Evolutionary conservation across 2,797 vertebrate species (phyloP), one percentile per base, ranked within the genome.

Genomic region (Urocyon cinereoargenteus): DNA sequence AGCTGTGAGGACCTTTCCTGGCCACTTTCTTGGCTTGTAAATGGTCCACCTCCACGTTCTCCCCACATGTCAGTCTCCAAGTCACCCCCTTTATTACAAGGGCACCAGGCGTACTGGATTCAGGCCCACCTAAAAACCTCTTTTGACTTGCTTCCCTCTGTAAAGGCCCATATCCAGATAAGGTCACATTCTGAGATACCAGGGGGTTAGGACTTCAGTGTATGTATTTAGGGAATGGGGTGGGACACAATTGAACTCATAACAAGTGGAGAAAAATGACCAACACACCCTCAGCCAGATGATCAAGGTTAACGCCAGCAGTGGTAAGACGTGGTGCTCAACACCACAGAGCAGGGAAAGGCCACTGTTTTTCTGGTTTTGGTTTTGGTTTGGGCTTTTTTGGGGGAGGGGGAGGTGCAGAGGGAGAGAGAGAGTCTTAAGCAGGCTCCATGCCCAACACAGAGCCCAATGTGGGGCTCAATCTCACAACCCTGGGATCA

Each of bases 291-390:
- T 83, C 36, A 66, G 22, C 18, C 28, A 4, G 18, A 21, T 1
- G 36, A 59, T 62, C 51, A 10, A 36, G 68, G 21, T 22, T 12
- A 18, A 40, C 5, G 15, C 16, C 68, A 40, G 0, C 22, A 53
- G 9, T 14, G 9, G 3, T 36, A 24, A 62, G 12, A 22, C 2
- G 0, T 6, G 15, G 22, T 12, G 26, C 57, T 12, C 0, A 2
- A 49, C 0, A 0, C 57, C 12, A 1, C 0, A 28, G 83, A 24
- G 21, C 16, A 45, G 40, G 91, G 31, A 8, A 19, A 59, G 26
- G 24, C 14, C 3, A 1, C 78, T n/a, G 16, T 18, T 18, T 68
- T 51, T n/a, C 18, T 66, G 18, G 15, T 14, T 66, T 68, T 68
- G 9, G 64, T 10, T 34, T 45, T 45, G 40, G 40, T 45, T 45